These are phyloP conservation scores for Diloba caeruleocephala DNA, from an alignment of 2,888 invertebrate genomes.

Conservation along the genomic window DNA sequence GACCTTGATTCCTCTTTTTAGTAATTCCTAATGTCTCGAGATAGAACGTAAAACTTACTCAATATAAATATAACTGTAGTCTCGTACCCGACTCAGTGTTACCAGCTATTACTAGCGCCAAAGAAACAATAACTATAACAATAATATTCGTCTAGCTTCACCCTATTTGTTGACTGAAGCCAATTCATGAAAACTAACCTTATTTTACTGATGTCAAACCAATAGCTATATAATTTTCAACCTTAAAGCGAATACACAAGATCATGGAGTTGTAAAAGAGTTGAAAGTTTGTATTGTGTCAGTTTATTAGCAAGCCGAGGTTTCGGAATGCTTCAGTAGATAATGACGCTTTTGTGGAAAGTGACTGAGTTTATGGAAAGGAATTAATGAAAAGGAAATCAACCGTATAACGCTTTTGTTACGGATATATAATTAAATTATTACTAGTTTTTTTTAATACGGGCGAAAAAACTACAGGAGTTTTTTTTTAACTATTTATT, in stretches of 20 bases:
- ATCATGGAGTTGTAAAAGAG: not conserved
- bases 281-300: slow-evolving; percentile 29
- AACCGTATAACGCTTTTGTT: too few relatives aligned
- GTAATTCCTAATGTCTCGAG: not conserved
- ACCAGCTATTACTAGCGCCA: slow-evolving; percentile 72
- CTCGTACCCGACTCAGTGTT: slow-evolving; percentile 70
- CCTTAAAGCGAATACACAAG: not conserved
- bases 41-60: slow-evolving; percentile 23
- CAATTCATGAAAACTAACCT: slow-evolving; percentile 61
- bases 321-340: slow-evolving; percentile 52
- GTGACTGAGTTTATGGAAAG: slow-evolving; percentile 6
- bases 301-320: slow-evolving; percentile 55
- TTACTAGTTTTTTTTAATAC: too few relatives aligned
- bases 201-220: not conserved
- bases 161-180: slow-evolving; percentile 69
- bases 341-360: slow-evolving; percentile 35
- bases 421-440: too few relatives aligned
- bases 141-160: slow-evolving; percentile 77
- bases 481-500: too few relatives aligned
- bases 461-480: too few relatives aligned
- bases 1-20: slow-evolving; percentile 29
- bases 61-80: slow-evolving; percentile 54
- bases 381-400: too few relatives aligned
- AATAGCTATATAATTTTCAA: slow-evolving; percentile 6
- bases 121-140: slow-evolving; percentile 80